Percentiles rank a stretch among this genome's conserved stretches.
phyloP scores from a whole-genome alignment of 2,113 vertebrate species.

The Fulica atra region DNA sequence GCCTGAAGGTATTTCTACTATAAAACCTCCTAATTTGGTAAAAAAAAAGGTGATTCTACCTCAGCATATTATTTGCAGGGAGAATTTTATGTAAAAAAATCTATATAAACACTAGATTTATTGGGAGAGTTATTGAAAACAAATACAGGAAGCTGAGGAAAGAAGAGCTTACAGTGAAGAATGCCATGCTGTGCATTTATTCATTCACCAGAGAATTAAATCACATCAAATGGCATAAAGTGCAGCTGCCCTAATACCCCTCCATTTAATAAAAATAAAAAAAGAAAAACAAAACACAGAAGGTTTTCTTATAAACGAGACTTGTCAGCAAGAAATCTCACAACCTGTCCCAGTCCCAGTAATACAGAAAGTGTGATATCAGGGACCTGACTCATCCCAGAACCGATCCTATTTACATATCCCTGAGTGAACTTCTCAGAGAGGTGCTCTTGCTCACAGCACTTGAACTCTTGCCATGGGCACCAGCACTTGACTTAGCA shows the following conservation, averaged over 20 bases:
- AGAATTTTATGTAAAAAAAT: background rate
- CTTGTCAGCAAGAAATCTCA: conserved; percentile 14
- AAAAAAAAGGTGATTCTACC: background rate
- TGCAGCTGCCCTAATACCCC: background rate
- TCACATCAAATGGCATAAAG: background rate
- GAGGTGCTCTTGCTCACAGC: background rate
- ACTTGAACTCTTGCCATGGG: background rate
- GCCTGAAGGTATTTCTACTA: background rate
- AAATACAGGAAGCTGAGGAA: background rate
- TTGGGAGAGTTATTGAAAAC: background rate
- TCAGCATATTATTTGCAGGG: background rate
- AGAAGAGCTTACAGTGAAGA: background rate
- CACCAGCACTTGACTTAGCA: background rate
- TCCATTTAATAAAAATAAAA: background rate
- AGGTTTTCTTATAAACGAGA: conserved; percentile 51
- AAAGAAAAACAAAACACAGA: background rate
- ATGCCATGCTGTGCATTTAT: background rate
- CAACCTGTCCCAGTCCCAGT: conserved; percentile 14
- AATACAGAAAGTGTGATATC: conserved; percentile 26
- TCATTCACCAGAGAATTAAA: background rate
- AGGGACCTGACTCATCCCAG: conserved; percentile 48
- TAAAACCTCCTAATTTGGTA: background rate
- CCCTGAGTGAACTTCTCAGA: background rate
- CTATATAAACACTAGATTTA: background rate
- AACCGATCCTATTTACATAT: conserved; percentile 28